These are phyloP conservation scores for Atractosteus spatula DNA, from an alignment of 2,113 vertebrate species.

Conservation along the genomic window DNA sequence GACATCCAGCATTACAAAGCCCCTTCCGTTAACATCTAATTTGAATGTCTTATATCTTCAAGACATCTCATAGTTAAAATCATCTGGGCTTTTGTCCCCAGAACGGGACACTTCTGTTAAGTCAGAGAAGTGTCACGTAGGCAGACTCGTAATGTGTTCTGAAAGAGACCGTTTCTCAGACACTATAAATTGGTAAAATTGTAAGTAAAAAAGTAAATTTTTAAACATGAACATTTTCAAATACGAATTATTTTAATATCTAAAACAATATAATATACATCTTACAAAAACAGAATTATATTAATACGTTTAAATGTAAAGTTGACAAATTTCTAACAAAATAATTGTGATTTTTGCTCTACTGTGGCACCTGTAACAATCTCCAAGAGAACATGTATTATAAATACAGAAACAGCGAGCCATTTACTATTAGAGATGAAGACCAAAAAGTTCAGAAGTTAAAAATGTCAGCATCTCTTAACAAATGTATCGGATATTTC, in stretches of 20 bases:
- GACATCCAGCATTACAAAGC: slow-evolving; percentile 62
- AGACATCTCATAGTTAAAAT: slow-evolving; percentile 61
- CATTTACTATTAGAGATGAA: slow-evolving; percentile 62
- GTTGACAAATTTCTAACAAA: slow-evolving; percentile 28
- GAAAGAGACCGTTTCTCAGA: slow-evolving; percentile 54
- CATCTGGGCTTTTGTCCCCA: slow-evolving; percentile 67
- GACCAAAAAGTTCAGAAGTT: slow-evolving; percentile 57
- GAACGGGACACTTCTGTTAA: slow-evolving; percentile 61
- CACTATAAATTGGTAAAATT: slow-evolving; percentile 33
- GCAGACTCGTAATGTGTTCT: slow-evolving; percentile 60
- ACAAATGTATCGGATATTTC: slow-evolving; percentile 53
- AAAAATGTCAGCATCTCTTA: slow-evolving; percentile 61
- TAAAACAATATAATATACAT: too few relatives aligned
- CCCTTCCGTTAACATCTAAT: slow-evolving; percentile 67
- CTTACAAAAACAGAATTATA: too few relatives aligned
- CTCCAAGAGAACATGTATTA: slow-evolving; percentile 60
- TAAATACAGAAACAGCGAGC: slow-evolving; percentile 59
- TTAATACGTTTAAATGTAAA: too few relatives aligned
- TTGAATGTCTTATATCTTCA: slow-evolving; percentile 77
- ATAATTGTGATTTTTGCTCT: slow-evolving; percentile 44
- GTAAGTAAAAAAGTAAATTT: background rate
- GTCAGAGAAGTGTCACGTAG: slow-evolving; percentile 56
- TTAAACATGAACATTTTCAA: background rate
- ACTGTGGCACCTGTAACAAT: slow-evolving; percentile 58
- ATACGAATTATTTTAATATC: too few relatives aligned